A percentile compares a stretch with the other conserved stretches of the same genome.
Conservation (phyloP, 2,113 vertebrate species). For the Todiramphus saurophagus region DNA sequence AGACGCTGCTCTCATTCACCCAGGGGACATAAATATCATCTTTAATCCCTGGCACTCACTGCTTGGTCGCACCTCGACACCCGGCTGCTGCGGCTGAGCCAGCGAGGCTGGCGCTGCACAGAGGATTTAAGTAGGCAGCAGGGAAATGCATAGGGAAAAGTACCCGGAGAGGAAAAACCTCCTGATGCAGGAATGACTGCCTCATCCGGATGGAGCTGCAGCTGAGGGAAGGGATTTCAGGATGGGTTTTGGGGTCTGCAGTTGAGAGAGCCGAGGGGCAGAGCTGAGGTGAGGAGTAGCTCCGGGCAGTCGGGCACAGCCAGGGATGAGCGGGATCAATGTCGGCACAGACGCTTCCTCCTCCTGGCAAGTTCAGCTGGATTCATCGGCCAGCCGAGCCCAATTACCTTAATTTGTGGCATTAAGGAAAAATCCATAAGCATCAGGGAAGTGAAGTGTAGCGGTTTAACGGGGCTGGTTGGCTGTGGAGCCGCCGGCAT, state of each 20-base stretch:
- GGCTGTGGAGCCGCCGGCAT: neutral
- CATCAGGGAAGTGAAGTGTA: slow-evolving; percentile 47
- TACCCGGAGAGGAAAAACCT: neutral
- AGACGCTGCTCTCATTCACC: neutral
- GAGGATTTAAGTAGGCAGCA: neutral
- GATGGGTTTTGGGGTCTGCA: neutral
- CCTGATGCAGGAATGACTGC: neutral
- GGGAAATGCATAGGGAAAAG: neutral
- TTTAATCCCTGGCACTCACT: neutral
- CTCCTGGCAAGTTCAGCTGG: slow-evolving; percentile 24
- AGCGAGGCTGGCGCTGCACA: neutral
- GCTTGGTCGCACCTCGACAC: neutral
- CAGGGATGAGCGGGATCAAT: neutral
- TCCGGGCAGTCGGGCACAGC: neutral
- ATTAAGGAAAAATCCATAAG: slow-evolving; percentile 76
- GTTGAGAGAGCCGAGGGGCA: neutral
- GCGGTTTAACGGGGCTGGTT: neutral
- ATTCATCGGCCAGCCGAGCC: slow-evolving; percentile 42
- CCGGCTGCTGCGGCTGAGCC: neutral
- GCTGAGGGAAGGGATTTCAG: neutral
- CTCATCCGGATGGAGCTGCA: neutral
- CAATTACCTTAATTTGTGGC: slow-evolving; percentile 70
- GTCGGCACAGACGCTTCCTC: fast-evolving
- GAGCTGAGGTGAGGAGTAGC: neutral
- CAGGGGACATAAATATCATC: neutral